phyloP scores from a whole-genome alignment of 2,888 invertebrate species.

The Strigamia crassipes region DNA sequence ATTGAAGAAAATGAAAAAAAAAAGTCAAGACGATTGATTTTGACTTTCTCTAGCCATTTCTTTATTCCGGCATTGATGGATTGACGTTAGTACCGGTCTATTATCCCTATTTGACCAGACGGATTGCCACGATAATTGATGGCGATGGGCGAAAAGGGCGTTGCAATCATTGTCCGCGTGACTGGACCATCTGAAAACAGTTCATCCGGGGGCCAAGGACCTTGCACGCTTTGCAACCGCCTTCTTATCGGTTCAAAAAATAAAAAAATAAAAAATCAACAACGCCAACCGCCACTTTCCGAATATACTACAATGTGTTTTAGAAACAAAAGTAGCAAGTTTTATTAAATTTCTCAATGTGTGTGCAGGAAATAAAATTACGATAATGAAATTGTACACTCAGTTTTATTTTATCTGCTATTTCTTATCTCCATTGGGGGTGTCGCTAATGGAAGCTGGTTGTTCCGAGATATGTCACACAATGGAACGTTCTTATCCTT shows the following conservation, averaged over 20 bases:
- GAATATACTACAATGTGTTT: neutral
- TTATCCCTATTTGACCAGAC: neutral
- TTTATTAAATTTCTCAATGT: neutral
- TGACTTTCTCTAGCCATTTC: neutral
- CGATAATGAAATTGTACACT: too few species aligned
- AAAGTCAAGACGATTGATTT: neutral
- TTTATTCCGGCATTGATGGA: neutral
- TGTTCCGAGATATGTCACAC: too few species aligned
- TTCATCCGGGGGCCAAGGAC: neutral
- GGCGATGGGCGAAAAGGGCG: constrained; percentile 1
- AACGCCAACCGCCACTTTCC: too few species aligned
- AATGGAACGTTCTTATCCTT: too few species aligned
- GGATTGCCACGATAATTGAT: neutral
- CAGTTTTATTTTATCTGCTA: too few species aligned
- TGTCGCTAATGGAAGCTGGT: too few species aligned
- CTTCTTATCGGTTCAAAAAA: too few species aligned
- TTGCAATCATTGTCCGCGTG: constrained; percentile 3
- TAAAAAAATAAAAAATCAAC: too few species aligned
- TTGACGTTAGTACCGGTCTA: neutral
- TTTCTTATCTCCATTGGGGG: too few species aligned
- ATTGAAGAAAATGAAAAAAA: neutral
- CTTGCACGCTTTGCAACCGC: too few species aligned
- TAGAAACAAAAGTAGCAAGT: neutral
- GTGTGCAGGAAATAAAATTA: too few species aligned
- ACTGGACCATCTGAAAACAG: constrained; percentile 3